Conservation (phyloP, 1,140 invertebrate genomes). For the Achroia grisella region DNA sequence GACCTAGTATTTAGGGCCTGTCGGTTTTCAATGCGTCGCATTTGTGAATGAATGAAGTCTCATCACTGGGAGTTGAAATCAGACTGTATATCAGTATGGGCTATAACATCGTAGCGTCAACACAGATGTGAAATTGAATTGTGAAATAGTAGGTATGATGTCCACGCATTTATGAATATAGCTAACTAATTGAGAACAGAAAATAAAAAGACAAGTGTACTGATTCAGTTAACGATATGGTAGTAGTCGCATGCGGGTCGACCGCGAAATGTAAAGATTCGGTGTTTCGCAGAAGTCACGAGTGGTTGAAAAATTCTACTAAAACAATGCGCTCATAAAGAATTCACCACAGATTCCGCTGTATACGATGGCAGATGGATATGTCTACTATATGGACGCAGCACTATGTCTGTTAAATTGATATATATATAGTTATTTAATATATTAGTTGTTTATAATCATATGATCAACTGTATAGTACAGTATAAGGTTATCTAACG, state of each 20-base stretch:
- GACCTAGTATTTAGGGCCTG: slow-evolving; percentile 37
- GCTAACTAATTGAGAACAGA: slow-evolving; percentile 13
- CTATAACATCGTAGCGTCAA: slow-evolving; percentile 9
- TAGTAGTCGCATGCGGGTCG: slow-evolving; percentile 65
- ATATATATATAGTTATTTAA: not conserved
- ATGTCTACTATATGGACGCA: slow-evolving; percentile 10
- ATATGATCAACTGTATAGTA: slow-evolving; percentile 7
- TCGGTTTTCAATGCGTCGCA: slow-evolving; percentile 31
- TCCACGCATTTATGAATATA: not conserved
- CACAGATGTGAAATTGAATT: not conserved
- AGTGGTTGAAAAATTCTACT: slow-evolving; percentile 36
- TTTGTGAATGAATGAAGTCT: slow-evolving; percentile 71
- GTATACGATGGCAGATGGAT: slow-evolving; percentile 25
- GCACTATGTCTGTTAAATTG: slow-evolving; percentile 5
- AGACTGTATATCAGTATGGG: slow-evolving; percentile 38
- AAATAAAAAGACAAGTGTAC: slow-evolving; percentile 35
- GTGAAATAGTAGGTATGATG: no score
- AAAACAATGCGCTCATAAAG: slow-evolving; percentile 67
- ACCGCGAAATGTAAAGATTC: slow-evolving; percentile 59
- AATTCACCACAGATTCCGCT: slow-evolving; percentile 49
- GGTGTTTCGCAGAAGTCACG: slow-evolving; percentile 24
- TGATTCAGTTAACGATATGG: slow-evolving; percentile 33
- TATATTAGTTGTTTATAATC: slow-evolving; percentile 3
- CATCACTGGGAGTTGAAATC: slow-evolving; percentile 61
- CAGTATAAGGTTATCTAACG: slow-evolving; percentile 1